Percentiles rank a stretch among this genome's conserved stretches.
Conservation (phyloP, 2,113 vertebrate species). For the Steatornis caripensis region DNA sequence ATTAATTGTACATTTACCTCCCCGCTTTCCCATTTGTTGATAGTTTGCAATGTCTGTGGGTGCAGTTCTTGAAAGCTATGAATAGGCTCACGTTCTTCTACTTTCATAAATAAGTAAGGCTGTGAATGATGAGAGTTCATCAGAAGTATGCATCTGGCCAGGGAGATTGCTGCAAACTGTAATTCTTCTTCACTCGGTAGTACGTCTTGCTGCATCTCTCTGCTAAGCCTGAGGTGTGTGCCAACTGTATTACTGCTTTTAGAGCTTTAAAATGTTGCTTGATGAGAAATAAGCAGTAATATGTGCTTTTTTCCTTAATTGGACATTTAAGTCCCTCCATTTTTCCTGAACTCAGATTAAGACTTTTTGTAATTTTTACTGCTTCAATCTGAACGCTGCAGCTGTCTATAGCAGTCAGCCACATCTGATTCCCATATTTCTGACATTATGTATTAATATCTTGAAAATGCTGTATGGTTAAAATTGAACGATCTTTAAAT, state of each 20-base stretch:
- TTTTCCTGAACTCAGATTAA: not conserved
- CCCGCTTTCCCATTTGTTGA: not conserved
- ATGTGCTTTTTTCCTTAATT: not conserved
- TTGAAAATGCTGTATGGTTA: not conserved
- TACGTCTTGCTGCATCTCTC: not conserved
- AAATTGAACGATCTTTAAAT: not conserved
- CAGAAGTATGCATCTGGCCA: not conserved
- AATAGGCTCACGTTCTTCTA: not conserved
- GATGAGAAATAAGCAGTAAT: not conserved
- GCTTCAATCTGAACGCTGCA: not conserved
- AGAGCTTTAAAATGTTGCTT: not conserved
- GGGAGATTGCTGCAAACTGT: not conserved
- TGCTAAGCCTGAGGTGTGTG: not conserved
- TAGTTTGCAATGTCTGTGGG: not conserved
- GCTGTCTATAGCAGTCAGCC: not conserved
- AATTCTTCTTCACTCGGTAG: not conserved
- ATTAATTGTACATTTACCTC: not conserved
- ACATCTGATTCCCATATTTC: not conserved
- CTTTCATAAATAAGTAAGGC: not conserved
- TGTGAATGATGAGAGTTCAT: not conserved
- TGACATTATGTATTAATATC: not conserved
- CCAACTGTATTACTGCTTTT: not conserved
- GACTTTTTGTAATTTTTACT: not conserved
- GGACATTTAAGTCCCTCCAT: not conserved
- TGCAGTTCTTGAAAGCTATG: not conserved